phyloP scores from a whole-genome alignment of 1,140 invertebrate genomes.

The Saxidomus purpurata region DNA sequence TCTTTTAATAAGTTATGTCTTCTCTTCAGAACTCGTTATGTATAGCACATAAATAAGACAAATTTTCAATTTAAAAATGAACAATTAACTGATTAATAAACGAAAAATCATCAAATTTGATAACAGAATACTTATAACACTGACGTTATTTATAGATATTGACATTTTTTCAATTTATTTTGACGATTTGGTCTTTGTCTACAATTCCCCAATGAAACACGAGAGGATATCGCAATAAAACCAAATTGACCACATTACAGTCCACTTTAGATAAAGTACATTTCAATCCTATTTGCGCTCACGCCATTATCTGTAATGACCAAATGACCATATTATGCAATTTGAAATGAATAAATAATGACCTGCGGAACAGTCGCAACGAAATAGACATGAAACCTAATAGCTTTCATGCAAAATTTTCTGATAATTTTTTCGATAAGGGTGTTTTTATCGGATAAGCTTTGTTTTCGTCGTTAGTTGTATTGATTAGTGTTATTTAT shows the following conservation, averaged over 20 bases:
- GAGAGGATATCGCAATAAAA: conserved; percentile 39
- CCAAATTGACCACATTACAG: conserved; percentile 1
- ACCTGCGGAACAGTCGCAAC: neutral
- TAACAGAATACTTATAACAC: no score
- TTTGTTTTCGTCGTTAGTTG: conserved; percentile 31
- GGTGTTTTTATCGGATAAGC: conserved; percentile 10
- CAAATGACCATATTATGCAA: conserved; percentile 65
- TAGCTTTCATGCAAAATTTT: neutral
- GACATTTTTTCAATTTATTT: no score
- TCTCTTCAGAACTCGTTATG: no score
- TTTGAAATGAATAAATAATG: conserved; percentile 68
- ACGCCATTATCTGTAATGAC: conserved; percentile 39
- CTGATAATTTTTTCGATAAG: conserved; percentile 59
- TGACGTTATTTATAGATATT: no score
- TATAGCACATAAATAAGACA: no score
- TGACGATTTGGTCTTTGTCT: no score
- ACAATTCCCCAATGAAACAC: conserved; percentile 7
- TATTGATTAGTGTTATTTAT: conserved; percentile 31
- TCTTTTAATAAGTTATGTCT: no score
- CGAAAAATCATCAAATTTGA: no score
- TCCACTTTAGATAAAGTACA: conserved; percentile 56
- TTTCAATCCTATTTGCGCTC: conserved; percentile 34
- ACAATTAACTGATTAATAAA: no score
- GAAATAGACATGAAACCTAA: conserved; percentile 32
- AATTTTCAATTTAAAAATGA: no score